Evolutionary conservation across 2,888 invertebrate genomes (phyloP).

Genomic region (Drosophila parthenogenetica): DNA sequence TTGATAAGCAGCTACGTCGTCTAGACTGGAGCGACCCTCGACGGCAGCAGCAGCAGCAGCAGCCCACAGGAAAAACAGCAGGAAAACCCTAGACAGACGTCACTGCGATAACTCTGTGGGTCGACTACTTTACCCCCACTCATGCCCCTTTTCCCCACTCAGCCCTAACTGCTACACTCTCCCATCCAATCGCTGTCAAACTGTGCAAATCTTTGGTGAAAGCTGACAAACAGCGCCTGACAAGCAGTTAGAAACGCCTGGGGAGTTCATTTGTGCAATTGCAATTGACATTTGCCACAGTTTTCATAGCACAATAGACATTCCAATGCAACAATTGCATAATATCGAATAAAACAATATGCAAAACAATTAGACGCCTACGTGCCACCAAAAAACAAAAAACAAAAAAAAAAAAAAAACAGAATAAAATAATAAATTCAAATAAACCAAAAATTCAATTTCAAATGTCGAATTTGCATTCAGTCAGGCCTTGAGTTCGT

Average conservation of each 20-base stretch:
- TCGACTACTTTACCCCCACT: not conserved
- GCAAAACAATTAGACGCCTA: constrained; percentile 75
- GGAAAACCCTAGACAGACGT: constrained; percentile 57
- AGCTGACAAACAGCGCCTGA: constrained; percentile 40
- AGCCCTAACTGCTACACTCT: constrained; percentile 2
- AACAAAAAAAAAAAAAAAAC: too few relatives aligned
- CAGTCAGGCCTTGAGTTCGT: constrained; percentile 47
- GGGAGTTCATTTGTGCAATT: constrained; percentile 23
- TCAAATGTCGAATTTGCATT: constrained; percentile 39
- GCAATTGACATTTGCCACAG: constrained; percentile 58
- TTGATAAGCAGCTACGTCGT: constrained; percentile 63
- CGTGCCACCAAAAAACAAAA: constrained; percentile 44
- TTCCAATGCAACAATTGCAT: constrained; percentile 43
- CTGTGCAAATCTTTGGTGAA: constrained; percentile 57
- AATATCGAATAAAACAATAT: constrained; percentile 54
- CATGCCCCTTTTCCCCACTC: not conserved
- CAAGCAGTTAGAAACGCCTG: constrained; percentile 28
- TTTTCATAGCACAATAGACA: constrained; percentile 54
- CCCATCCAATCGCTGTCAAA: constrained; percentile 53
- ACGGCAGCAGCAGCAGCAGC: constrained; percentile 32
- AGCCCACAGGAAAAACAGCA: constrained; percentile 66
- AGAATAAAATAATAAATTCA: too few relatives aligned
- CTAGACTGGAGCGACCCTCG: constrained; percentile 58
- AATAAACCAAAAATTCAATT: constrained; percentile 20
- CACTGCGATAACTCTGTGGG: constrained; percentile 48